A percentile compares a stretch with the other conserved stretches of the same genome.
These are phyloP conservation scores for Torymus texanus DNA, from an alignment of 2,888 invertebrate species.

Conservation along the genomic window DNA sequence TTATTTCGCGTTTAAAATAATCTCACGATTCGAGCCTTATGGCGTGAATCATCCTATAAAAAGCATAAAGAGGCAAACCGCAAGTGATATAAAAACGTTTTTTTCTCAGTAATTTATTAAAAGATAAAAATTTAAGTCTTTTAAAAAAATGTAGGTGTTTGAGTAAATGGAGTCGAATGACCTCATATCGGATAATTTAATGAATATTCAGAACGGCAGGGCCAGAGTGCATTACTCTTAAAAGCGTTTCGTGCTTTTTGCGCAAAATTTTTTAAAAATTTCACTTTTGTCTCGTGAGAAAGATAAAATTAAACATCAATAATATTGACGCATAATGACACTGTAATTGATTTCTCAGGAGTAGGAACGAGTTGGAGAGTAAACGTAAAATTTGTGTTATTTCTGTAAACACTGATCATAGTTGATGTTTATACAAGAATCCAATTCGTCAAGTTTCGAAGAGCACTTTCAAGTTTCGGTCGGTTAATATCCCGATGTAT, in stretches of 20 bases:
- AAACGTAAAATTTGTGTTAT: neutral
- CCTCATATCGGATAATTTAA: too few species aligned
- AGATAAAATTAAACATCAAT: too few species aligned
- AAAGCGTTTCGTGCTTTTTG: too few species aligned
- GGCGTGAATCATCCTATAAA: slow-evolving; percentile 24
- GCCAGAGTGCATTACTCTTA: too few species aligned
- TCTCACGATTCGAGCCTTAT: slow-evolving; percentile 17
- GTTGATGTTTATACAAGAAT: slow-evolving; percentile 1
- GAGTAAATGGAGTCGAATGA: too few species aligned
- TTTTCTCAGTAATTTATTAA: neutral
- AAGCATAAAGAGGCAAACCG: neutral
- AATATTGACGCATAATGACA: too few species aligned
- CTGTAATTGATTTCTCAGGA: neutral
- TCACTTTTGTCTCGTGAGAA: too few species aligned
- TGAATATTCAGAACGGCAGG: too few species aligned
- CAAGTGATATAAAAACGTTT: neutral
- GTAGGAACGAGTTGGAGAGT: neutral
- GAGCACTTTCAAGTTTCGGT: neutral
- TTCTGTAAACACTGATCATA: slow-evolving; percentile 15
- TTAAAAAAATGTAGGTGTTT: neutral
- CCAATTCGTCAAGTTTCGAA: neutral
- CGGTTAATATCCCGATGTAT: neutral
- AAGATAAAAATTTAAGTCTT: neutral
- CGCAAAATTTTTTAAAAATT: too few species aligned
- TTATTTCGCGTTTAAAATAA: slow-evolving; percentile 19